Conservation (phyloP, 2,888 invertebrate species). For the Pogonocherus hispidulus region DNA sequence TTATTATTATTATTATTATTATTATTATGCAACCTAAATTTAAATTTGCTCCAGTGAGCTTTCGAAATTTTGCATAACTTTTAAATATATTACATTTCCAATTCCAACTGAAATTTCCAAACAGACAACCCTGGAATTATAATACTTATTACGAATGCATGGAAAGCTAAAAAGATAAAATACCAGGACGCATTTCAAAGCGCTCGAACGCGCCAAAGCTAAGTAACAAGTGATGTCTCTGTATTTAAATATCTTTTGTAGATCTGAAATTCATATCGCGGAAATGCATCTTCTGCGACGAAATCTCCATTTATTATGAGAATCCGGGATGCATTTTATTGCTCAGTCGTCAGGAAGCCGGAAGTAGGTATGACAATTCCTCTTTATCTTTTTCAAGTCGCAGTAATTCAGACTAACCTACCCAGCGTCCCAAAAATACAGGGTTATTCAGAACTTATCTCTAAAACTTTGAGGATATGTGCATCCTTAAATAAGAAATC, state of each 20-base stretch:
- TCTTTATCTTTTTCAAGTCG: too few species aligned
- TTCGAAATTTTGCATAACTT: too few species aligned
- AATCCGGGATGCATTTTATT: neutral
- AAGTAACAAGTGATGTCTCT: neutral
- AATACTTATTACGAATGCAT: neutral
- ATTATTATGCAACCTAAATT: too few species aligned
- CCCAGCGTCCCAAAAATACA: too few species aligned
- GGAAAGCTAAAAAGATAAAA: neutral
- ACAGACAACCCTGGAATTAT: neutral
- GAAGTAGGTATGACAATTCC: neutral
- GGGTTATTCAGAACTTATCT: too few species aligned
- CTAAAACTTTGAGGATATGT: too few species aligned
- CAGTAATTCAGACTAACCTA: too few species aligned
- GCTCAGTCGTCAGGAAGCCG: neutral
- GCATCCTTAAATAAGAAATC: too few species aligned
- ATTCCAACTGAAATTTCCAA: neutral
- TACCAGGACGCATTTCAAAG: neutral
- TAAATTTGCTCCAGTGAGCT: too few species aligned
- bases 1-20: too few species aligned
- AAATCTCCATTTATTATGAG: conserved; percentile 2
- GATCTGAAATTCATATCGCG: conserved; percentile 3
- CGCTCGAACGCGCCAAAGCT: neutral
- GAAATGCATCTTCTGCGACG: neutral
- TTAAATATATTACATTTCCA: neutral
- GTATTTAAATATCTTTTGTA: neutral